phyloP scores from a whole-genome alignment of 2,888 invertebrate genomes.

The Drosophila bunnanda region DNA sequence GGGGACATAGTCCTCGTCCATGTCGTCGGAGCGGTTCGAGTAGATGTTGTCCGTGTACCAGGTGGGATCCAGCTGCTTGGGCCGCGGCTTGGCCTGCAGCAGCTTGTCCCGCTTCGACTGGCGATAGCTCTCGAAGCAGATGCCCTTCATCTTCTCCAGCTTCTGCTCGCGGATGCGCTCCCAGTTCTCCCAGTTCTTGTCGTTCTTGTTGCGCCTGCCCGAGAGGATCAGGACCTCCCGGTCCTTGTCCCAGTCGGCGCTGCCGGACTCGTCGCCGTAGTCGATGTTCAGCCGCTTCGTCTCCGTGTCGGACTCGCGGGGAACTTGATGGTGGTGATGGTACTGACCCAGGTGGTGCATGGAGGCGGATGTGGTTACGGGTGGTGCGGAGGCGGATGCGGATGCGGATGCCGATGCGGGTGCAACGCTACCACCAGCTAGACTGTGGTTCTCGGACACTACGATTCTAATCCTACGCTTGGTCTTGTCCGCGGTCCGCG shows the following conservation, averaged over 20 bases:
- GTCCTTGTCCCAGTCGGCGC: constrained; percentile 65
- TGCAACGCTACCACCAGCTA: constrained; percentile 60
- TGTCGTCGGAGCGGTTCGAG: constrained; percentile 84
- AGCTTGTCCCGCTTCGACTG: constrained; percentile 84
- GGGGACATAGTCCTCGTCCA: constrained; percentile 83
- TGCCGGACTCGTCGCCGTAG: constrained; percentile 60
- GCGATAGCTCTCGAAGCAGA: constrained; percentile 84
- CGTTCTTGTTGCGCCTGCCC: constrained; percentile 81
- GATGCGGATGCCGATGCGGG: constrained; percentile 35
- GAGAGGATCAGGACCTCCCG: constrained; percentile 68
- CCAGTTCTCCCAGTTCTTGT: constrained; percentile 85
- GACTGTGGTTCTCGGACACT: constrained; percentile 81
- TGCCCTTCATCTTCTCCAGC: constrained; percentile 84
- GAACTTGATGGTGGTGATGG: constrained; percentile 45
- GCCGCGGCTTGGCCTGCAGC: constrained; percentile 81
- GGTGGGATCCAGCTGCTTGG: constrained; percentile 83
- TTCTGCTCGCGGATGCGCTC: constrained; percentile 84
- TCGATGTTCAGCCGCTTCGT: constrained; percentile 78
- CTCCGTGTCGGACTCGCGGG: constrained; percentile 51
- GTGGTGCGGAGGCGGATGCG: constrained; percentile 26
- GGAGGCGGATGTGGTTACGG: constrained; percentile 22
- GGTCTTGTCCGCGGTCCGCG: constrained; percentile 82
- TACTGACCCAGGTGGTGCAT: constrained; percentile 19
- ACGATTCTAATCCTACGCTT: constrained; percentile 84
- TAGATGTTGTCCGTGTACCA: constrained; percentile 85